Evolutionary conservation across 2,888 invertebrate genomes (phyloP), one percentile per base, ranked within the genome.

Genomic region (Allygus modestus): DNA sequence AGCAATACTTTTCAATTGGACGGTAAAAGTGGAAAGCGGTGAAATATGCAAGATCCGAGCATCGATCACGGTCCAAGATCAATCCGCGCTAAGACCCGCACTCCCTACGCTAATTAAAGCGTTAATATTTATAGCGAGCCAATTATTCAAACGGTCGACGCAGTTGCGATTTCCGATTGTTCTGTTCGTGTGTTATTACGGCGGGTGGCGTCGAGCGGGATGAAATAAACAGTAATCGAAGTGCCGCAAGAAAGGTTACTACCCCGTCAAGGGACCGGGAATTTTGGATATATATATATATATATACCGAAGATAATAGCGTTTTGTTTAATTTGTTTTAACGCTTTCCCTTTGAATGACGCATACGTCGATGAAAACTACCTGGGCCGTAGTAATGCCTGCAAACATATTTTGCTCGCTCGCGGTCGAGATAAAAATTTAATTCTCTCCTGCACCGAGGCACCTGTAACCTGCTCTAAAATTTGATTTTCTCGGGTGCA

Each of bases 381-480:
- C n/a, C n/a, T n/a, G 37, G 37, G 37, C 37, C 37, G 37, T 46
- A 46, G 46, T 46, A 9, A 2, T n/a, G n/a, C 12, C 17, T 17
- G 46, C 46, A 9, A 11, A 46, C 15, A 17, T 46, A 46, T 65
- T 65, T 65, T 28, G 17, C 31, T 4, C 65, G 65, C 65, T 33
- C 17, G 69, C 82, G 58, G 23, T 37, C n/a, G 23, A 82, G 85
- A 85, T 86, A 86, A 87, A 86, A 87, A 87, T 87, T 86, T 86
- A 87, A 87, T 87, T 86, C 86, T 31, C 20, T 75, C 65, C 61
- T 12, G 20, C 73, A 61, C 41, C 33, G 37, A 23, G 37, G 17
- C 41, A 37, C 71, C 82, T 82, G 28, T 82, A 82, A 82, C 82
- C 23, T 20, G 69, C 71, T 83, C 73, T 79, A 82, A 85, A 86